Evolutionary conservation across 2,797 vertebrate species (phyloP).

Genomic region (Thunnus albacares): DNA sequence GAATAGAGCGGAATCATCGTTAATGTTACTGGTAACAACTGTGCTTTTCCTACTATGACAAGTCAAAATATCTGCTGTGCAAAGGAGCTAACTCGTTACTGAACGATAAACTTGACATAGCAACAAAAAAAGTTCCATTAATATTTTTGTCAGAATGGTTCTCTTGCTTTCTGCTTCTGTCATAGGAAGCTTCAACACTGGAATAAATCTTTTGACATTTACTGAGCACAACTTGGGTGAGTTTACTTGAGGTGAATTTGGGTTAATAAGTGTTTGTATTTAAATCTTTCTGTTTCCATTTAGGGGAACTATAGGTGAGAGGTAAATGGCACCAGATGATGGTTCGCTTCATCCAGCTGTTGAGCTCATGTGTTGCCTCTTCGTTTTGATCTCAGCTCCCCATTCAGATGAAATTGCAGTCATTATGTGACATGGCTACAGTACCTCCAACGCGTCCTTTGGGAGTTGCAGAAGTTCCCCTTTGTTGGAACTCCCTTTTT

Average conservation of each 20-base stretch:
- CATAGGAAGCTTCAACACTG: constrained; percentile 75
- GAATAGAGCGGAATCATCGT: neutral
- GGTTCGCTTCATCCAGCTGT: constrained; percentile 65
- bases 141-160: neutral
- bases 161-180: constrained; percentile 47
- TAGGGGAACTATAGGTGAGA: constrained; percentile 44
- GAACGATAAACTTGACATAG: neutral
- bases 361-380: constrained; percentile 71
- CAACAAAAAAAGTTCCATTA: neutral
- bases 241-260: constrained; percentile 55
- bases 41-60: neutral
- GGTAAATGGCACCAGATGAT: constrained; percentile 67
- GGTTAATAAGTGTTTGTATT: constrained; percentile 27
- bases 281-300: constrained; percentile 41
- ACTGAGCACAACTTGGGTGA: constrained; percentile 83
- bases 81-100: neutral
- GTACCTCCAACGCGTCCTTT: constrained; percentile 78
- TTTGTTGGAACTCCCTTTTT: constrained; percentile 84
- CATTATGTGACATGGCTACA: constrained; percentile 83
- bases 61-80: neutral
- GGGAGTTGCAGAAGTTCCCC: constrained; percentile 79
- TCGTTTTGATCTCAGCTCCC: constrained; percentile 74
- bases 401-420: constrained; percentile 78
- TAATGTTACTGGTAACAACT: neutral
- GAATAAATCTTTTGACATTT: constrained; percentile 79